Evolutionary conservation across 2,113 vertebrate species (phyloP).

Genomic region (Deroptyus accipitrinus): DNA sequence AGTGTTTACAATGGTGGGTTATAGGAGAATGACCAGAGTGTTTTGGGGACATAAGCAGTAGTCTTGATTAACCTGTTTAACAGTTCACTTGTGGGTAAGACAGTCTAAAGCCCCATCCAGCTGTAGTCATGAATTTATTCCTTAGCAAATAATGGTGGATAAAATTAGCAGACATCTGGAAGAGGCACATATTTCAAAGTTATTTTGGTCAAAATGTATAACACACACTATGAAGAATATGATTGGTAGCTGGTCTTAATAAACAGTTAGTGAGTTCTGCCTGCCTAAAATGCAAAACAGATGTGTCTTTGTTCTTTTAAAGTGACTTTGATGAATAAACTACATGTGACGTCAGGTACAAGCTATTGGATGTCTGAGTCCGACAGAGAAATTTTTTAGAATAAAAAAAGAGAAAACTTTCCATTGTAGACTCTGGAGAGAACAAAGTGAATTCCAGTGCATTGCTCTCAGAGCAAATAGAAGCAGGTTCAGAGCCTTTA

Average conservation of each 20-base stretch:
- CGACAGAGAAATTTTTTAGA: constrained; percentile 79
- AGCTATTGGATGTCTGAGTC: constrained; percentile 81
- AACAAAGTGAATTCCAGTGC: constrained; percentile 80
- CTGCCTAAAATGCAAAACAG: constrained; percentile 83
- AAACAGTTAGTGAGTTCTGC: constrained; percentile 82
- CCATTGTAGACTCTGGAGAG: constrained; percentile 75
- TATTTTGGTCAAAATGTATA: constrained; percentile 81
- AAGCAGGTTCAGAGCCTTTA: constrained; percentile 77
- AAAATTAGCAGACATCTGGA: constrained; percentile 84
- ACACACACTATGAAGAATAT: constrained; percentile 76
- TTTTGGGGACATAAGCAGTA: not conserved
- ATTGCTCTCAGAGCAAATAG: constrained; percentile 67
- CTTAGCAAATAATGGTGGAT: constrained; percentile 72
- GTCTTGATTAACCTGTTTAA: constrained; percentile 48
- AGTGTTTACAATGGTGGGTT: constrained; percentile 17
- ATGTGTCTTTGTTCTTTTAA: constrained; percentile 87
- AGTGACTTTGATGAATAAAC: constrained; percentile 88
- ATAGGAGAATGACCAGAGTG: not conserved
- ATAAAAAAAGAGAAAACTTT: constrained; percentile 77
- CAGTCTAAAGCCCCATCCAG: constrained; percentile 23
- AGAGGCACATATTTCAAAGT: constrained; percentile 75
- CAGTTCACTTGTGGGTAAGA: constrained; percentile 42
- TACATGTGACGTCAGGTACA: constrained; percentile 83
- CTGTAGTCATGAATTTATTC: constrained; percentile 65
- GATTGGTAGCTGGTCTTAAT: constrained; percentile 87